Evolutionary conservation across 2,888 invertebrate species (phyloP).

Genomic region (Quadriops clusia): DNA sequence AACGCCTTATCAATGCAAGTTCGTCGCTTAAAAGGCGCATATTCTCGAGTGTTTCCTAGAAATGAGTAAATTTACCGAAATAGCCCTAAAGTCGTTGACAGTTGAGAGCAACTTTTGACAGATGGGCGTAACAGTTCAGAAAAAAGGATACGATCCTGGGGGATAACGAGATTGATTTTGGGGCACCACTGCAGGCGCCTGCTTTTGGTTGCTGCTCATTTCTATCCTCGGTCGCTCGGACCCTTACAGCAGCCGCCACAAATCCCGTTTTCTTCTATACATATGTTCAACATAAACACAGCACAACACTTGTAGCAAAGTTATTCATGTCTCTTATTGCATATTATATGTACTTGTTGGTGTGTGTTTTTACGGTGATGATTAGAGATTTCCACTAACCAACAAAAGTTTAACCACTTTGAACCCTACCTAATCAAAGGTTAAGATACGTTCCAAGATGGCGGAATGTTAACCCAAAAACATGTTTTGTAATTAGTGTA

Average conservation of each 20-base stretch:
- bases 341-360: constrained; percentile 14
- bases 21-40: too few relatives aligned
- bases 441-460: constrained; percentile 38
- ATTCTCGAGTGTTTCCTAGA: too few relatives aligned
- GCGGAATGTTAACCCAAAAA: constrained; percentile 37
- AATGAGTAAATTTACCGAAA: too few relatives aligned
- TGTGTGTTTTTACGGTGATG: constrained; percentile 21
- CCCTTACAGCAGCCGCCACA: constrained; percentile 50
- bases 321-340: constrained; percentile 23
- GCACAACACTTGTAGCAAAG: constrained; percentile 28
- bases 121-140: constrained; percentile 32
- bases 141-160: constrained; percentile 49
- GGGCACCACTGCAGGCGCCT: constrained; percentile 49
- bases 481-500: constrained; percentile 28
- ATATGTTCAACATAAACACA: constrained; percentile 34
- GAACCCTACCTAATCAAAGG: constrained; percentile 34
- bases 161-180: constrained; percentile 44
- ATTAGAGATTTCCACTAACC: constrained; percentile 23
- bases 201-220: constrained; percentile 57
- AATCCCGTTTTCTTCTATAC: constrained; percentile 30
- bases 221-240: constrained; percentile 49
- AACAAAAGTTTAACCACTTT: constrained; percentile 25
- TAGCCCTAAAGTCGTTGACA: constrained; percentile 15
- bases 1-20: too few relatives aligned
- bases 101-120: constrained; percentile 29